Percentiles rank a stretch among this genome's conserved stretches.
Evolutionary conservation across 2,888 invertebrate genomes (phyloP).

Genomic region (Tethea ocularis): DNA sequence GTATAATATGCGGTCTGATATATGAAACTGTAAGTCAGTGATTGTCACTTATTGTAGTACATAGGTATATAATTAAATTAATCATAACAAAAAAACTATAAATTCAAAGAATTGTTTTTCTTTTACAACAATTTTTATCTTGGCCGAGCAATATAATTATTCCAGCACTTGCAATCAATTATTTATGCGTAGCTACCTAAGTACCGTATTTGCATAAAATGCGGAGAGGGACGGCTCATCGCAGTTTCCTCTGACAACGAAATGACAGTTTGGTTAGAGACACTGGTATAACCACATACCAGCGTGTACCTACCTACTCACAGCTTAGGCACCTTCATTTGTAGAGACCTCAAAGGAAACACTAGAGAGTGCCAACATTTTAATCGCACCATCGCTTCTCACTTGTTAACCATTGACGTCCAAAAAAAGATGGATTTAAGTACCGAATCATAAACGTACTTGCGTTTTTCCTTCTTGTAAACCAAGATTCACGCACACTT

Average conservation of each 20-base stretch:
- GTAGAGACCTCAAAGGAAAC: background rate
- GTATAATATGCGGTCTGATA: no score
- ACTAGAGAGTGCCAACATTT: background rate
- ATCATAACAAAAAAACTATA: background rate
- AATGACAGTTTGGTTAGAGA: background rate
- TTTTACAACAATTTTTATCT: background rate
- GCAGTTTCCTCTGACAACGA: background rate
- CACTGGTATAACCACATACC: no score
- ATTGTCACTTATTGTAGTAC: background rate
- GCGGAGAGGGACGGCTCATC: background rate
- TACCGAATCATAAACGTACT: no score
- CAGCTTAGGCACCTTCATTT: background rate
- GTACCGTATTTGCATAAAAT: background rate
- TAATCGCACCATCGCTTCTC: background rate
- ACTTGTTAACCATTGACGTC: no score
- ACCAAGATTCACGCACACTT: no score
- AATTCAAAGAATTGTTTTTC: background rate
- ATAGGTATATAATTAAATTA: background rate
- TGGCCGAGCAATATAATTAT: background rate
- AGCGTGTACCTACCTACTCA: no score
- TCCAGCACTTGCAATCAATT: background rate
- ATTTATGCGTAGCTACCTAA: background rate
- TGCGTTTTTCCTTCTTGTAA: no score
- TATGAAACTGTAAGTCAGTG: background rate
- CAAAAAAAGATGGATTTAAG: no score